Evolutionary conservation across 2,797 vertebrate species (phyloP).

Genomic region (Hoplostethus mediterraneus): DNA sequence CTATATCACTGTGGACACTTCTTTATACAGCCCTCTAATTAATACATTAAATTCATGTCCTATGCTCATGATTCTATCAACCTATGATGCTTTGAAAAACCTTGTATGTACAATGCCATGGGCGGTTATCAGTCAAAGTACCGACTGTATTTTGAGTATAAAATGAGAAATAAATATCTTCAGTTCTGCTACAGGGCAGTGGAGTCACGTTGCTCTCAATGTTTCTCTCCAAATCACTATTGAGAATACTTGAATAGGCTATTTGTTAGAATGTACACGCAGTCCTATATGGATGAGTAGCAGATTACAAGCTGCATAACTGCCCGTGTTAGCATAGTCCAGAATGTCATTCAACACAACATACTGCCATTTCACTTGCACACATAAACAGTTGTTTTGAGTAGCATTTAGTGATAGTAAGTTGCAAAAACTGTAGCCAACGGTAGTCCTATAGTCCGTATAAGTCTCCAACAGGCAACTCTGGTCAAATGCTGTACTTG

Average conservation of each 20-base stretch:
- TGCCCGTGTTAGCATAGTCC: slow-evolving; percentile 46
- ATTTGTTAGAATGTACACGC: background rate
- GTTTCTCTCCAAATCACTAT: background rate
- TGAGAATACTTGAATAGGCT: background rate
- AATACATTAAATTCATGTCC: slow-evolving; percentile 29
- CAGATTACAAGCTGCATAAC: slow-evolving; percentile 12
- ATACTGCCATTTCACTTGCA: slow-evolving; percentile 65
- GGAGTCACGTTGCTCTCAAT: background rate
- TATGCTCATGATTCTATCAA: slow-evolving; percentile 7
- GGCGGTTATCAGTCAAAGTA: slow-evolving; percentile 28
- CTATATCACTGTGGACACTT: slow-evolving; percentile 39
- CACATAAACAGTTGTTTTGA: slow-evolving; percentile 58
- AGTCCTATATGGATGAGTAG: background rate
- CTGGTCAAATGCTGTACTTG: slow-evolving; percentile 66
- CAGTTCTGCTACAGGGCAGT: slow-evolving; percentile 58
- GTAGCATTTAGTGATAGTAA: slow-evolving; percentile 59
- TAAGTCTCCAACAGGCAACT: slow-evolving; percentile 68
- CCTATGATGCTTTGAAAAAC: slow-evolving; percentile 38
- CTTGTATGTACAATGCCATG: slow-evolving; percentile 62
- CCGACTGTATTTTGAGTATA: slow-evolving; percentile 21
- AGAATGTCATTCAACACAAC: slow-evolving; percentile 65
- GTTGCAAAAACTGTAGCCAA: slow-evolving; percentile 53
- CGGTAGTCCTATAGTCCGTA: slow-evolving; percentile 45
- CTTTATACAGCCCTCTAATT: slow-evolving; percentile 53
- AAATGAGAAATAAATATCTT: slow-evolving; percentile 50